A percentile compares a stretch with the other conserved stretches of the same genome.
phyloP scores from a whole-genome alignment of 1,140 invertebrate species.

The Eumaeus atala region DNA sequence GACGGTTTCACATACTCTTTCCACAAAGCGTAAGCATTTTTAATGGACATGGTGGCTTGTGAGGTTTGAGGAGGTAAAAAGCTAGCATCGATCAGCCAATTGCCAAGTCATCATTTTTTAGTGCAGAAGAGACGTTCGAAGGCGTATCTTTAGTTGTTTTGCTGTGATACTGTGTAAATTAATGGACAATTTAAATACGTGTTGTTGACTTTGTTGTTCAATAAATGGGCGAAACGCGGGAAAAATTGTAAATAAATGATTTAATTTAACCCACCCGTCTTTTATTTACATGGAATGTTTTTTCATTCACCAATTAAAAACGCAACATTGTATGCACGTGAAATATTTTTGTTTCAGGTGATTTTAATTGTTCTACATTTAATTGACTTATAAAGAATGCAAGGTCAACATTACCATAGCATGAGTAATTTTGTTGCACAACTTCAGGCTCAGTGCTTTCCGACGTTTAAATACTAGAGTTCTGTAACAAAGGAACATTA shows the following conservation, averaged over 20 bases:
- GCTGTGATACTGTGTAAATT: slow-evolving; percentile 69
- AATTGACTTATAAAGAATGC: no score
- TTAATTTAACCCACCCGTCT: slow-evolving; percentile 8
- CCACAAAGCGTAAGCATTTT: slow-evolving; percentile 74
- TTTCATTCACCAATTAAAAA: slow-evolving; percentile 7
- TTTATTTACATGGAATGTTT: neutral
- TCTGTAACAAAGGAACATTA: no score
- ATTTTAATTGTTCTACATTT: no score
- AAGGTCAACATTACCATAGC: no score
- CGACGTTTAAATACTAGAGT: no score
- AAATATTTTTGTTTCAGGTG: no score
- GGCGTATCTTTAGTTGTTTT: slow-evolving; percentile 66
- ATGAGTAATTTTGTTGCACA: no score
- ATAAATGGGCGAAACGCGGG: slow-evolving; percentile 32
- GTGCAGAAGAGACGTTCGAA: slow-evolving; percentile 41
- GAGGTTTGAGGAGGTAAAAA: slow-evolving; percentile 45
- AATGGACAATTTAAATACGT: slow-evolving; percentile 53
- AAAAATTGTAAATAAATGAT: slow-evolving; percentile 67
- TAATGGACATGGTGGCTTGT: slow-evolving; percentile 45
- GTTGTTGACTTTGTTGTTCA: slow-evolving; percentile 47
- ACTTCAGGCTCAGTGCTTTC: no score
- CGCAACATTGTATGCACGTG: neutral
- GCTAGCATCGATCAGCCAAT: slow-evolving; percentile 52
- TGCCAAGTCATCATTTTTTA: slow-evolving; percentile 51
- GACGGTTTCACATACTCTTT: slow-evolving; percentile 89